Evolutionary conservation across 2,113 vertebrate genomes (phyloP).

Genomic region (Ardeotis arabs): DNA sequence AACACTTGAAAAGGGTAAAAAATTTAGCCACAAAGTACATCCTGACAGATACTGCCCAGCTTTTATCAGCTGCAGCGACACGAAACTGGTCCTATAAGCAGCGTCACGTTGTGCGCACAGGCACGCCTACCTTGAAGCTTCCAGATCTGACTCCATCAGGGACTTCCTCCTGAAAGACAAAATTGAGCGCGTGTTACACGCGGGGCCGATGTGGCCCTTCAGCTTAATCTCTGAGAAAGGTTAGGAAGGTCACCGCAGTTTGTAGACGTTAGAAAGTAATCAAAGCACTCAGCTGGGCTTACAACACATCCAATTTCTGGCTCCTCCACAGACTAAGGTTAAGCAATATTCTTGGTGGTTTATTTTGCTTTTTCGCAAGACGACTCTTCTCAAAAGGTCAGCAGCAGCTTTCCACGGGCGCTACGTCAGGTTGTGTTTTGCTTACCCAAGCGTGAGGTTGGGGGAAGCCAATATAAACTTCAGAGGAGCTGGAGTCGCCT

Average conservation of each 20-base stretch:
- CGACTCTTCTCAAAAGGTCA: background rate
- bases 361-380: background rate
- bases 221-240: background rate
- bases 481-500: background rate
- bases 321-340: background rate
- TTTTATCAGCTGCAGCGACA: background rate
- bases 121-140: constrained; percentile 80
- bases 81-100: background rate
- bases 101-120: background rate
- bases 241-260: background rate
- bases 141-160: constrained; percentile 84
- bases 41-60: too few relatives aligned
- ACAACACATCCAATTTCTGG: background rate
- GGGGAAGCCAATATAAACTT: background rate
- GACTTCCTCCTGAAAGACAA: constrained; percentile 83
- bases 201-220: background rate
- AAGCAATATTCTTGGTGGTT: background rate
- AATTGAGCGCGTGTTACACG: rapidly evolving
- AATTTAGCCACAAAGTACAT: background rate
- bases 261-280: background rate
- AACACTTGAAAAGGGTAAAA: background rate
- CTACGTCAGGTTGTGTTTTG: background rate
- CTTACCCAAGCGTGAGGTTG: background rate
- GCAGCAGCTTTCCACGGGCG: background rate
- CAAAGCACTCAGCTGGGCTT: background rate